Evolutionary conservation across 2,888 invertebrate species (phyloP), one percentile per base, ranked within the genome.

Genomic region (Lasius platythorax): DNA sequence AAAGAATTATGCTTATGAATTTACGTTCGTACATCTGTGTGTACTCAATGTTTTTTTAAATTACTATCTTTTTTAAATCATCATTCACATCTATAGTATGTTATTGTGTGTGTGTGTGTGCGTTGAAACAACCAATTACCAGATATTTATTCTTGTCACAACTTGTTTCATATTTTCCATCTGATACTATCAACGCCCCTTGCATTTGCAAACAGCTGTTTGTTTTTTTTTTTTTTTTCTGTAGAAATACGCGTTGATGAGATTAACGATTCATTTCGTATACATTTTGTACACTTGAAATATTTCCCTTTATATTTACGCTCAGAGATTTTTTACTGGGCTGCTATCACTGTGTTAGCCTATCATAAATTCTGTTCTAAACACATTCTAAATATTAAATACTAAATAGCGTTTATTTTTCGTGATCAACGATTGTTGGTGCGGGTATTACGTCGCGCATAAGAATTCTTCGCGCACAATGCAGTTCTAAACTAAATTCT

Each of bases 131-230:
- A 74, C n/a, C 4, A 53, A 63, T 33, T 30, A 61, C 18, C n/a
- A 74, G 46, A 74, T 43, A 15, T 74, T 61, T 74, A 74, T 74
- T 58, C 30, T 12, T 37, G 15, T 43, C 43, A 30, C 46, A n/a
- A 43, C 30, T 74, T 23, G 12, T 11, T 43, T 4, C n/a, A 1
- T 28, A 58, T 58, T 73, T 61, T 61, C n/a, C 9, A 30, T 1
- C 9, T 73, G 8, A 30, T 11, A 30, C 4, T 15, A 46, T 40
- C 37, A 46, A 5, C 15, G 6, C 5, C 2, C 2, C 11, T 43
- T 61, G 43, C n/a, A 74, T 74, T 61, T 61, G 12, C 30, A 74
- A 74, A 74, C 9, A 43, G 9, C 30, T 3, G 40, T 3, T n/a
- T n/a, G 18, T 43, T 74, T 63, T 12, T 74, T 46, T 23, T 46